These are phyloP conservation scores for Cassiopea andromeda DNA, from an alignment of 30 jellyfish, hydroid and myxozoan genomes.

Conservation along the genomic window DNA sequence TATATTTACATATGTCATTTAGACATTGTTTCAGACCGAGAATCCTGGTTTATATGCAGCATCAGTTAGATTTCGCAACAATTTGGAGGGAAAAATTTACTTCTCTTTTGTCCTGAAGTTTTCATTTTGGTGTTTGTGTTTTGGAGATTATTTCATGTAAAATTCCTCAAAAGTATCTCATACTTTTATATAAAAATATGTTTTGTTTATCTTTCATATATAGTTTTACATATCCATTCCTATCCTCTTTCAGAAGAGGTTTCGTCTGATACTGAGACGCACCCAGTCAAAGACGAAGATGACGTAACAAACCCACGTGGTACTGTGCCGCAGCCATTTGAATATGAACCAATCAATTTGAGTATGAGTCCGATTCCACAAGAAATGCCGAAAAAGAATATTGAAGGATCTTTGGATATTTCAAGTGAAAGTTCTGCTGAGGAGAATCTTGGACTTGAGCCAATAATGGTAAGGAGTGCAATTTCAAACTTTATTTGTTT, in stretches of 20 bases:
- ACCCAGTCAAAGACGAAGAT: constrained; percentile 12
- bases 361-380: constrained; percentile 66
- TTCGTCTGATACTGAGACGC: neutral
- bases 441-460: constrained; percentile 17
- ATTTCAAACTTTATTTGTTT: no score
- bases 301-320: constrained; percentile 36
- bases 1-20: no score
- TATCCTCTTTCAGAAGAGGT: neutral
- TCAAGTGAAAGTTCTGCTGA: constrained; percentile 51
- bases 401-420: constrained; percentile 42
- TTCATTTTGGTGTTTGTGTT: no score
- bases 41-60: no score
- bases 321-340: constrained; percentile 54
- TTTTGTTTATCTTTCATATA: neutral
- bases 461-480: neutral
- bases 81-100: no score
- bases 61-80: no score
- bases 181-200: no score
- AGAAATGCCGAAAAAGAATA: constrained; percentile 42
- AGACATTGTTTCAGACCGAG: no score
- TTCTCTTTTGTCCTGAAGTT: no score
- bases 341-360: constrained; percentile 53
- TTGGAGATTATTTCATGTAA: no score
- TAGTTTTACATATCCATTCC: no score
- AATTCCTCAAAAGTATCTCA: no score